phyloP scores from a whole-genome alignment of 2,113 vertebrate genomes.

The Brachirus orientalis region DNA sequence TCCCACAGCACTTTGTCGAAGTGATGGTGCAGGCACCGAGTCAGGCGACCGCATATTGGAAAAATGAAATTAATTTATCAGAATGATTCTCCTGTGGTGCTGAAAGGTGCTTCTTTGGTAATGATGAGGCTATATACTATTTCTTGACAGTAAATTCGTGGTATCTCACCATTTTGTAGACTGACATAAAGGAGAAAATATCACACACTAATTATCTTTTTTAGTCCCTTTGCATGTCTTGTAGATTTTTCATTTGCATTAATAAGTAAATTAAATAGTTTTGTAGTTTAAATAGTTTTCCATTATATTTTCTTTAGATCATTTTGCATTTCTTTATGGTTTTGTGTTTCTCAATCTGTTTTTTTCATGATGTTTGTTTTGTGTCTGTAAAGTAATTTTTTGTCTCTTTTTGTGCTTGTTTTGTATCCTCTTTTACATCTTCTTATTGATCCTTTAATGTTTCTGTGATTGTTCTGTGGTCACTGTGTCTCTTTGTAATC shows the following conservation, averaged over 20 bases:
- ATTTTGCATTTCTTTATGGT: no score
- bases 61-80: constrained; percentile 55
- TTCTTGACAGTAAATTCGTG: not conserved
- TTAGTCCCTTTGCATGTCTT: not conserved
- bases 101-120: constrained; percentile 3
- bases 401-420: no score
- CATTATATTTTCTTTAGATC: no score
- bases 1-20: constrained; percentile 59
- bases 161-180: not conserved
- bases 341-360: no score
- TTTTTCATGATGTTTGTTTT: not conserved
- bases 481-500: not conserved
- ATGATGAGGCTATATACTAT: not conserved
- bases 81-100: constrained; percentile 18
- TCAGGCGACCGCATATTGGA: constrained; percentile 41
- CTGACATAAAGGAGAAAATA: not conserved
- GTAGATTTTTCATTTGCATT: no score
- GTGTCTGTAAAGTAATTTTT: no score
- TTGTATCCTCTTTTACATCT: not conserved
- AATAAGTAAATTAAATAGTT: no score
- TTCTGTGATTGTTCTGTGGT: not conserved
- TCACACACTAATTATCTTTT: not conserved
- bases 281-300: no score
- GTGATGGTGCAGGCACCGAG: constrained; percentile 28
- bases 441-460: not conserved